These are phyloP conservation scores for Sminthurides bifidus DNA, from an alignment of 1,140 invertebrate genomes.

Conservation along the genomic window DNA sequence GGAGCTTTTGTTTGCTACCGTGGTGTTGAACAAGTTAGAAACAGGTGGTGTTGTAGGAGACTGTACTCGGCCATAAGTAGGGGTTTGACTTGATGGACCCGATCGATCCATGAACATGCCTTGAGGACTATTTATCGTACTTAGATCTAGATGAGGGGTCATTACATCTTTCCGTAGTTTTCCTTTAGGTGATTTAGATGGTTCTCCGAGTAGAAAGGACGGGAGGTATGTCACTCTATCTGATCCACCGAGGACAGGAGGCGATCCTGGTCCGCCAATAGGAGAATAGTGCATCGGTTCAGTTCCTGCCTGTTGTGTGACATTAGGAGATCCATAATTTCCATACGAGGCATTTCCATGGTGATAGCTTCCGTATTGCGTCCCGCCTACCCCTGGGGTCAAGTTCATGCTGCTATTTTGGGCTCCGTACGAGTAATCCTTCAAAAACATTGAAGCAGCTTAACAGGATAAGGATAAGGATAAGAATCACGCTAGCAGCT, in stretches of 20 bases:
- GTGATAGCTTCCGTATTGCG: too few species aligned
- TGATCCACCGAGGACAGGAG: background rate
- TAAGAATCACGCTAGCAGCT: too few species aligned
- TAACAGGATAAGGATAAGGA: too few species aligned
- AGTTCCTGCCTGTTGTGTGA: too few species aligned
- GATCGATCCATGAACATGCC: background rate
- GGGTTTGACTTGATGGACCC: background rate
- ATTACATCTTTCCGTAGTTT: constrained; percentile 1
- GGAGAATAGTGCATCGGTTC: constrained; percentile 12
- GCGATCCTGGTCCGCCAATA: background rate
- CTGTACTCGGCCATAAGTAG: too few species aligned
- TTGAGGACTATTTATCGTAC: background rate
- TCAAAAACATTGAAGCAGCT: too few species aligned
- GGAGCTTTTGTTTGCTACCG: background rate
- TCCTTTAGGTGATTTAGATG: constrained; percentile 1
- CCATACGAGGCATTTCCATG: too few species aligned
- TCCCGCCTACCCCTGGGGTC: too few species aligned
- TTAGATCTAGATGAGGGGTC: background rate
- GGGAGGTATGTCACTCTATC: background rate
- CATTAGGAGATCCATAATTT: too few species aligned
- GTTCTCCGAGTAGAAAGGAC: background rate
- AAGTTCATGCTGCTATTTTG: too few species aligned
- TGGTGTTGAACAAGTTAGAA: background rate
- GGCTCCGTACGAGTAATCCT: too few species aligned
- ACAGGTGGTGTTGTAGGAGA: background rate